A percentile compares a stretch with the other conserved stretches of the same genome.
Evolutionary conservation across 2,797 vertebrate species (phyloP).

Genomic region (Smutsia temminckii): DNA sequence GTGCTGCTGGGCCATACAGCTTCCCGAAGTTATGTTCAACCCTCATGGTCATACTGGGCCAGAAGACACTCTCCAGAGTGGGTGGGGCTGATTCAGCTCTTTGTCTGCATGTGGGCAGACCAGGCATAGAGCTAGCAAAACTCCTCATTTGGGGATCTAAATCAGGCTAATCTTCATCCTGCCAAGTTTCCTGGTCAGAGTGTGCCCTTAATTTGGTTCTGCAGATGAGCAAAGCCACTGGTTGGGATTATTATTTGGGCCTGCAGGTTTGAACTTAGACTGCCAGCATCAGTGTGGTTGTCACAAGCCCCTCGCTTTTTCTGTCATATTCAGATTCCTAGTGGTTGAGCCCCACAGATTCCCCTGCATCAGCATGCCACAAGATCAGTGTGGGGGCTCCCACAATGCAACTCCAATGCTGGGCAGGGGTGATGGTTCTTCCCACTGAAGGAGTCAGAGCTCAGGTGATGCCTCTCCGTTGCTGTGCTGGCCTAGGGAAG

Average conservation of each 20-base stretch:
- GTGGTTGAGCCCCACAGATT: background rate
- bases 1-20: background rate
- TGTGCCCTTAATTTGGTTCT: background rate
- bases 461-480: background rate
- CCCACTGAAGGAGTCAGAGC: background rate
- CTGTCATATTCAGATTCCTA: background rate
- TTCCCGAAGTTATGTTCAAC: background rate
- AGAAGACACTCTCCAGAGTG: background rate
- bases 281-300: background rate
- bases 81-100: background rate
- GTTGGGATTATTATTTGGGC: background rate
- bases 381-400: background rate
- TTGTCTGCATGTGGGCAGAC: too few species aligned
- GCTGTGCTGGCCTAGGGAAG: background rate
- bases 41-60: background rate
- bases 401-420: background rate
- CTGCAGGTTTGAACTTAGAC: background rate
- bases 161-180: background rate
- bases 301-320: background rate
- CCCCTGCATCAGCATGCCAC: background rate
- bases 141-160: background rate
- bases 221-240: background rate
- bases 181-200: background rate
- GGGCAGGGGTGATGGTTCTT: background rate
- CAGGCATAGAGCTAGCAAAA: background rate